Evolutionary conservation across 2,113 vertebrate species (phyloP).

Genomic region (Zeus faber): DNA sequence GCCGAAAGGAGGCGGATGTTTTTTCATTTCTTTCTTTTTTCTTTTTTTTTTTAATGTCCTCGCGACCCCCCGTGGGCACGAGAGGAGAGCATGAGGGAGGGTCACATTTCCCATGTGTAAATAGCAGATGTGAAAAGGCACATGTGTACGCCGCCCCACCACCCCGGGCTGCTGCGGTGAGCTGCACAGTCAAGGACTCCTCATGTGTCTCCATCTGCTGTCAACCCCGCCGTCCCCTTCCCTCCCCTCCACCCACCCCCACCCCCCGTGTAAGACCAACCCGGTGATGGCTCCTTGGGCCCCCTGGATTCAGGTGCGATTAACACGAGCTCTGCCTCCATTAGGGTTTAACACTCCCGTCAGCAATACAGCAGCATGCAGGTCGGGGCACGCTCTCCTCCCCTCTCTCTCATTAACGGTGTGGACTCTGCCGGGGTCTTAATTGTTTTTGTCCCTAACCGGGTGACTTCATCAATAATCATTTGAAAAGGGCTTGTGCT

Average conservation of each 20-base stretch:
- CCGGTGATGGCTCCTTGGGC: slow-evolving; percentile 47
- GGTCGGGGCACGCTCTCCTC: slow-evolving; percentile 44
- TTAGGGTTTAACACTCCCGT: slow-evolving; percentile 59
- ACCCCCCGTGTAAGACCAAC: slow-evolving; percentile 52
- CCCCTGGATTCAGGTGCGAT: slow-evolving; percentile 60
- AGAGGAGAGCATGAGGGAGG: slow-evolving; percentile 32
- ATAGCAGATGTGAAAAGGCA: slow-evolving; percentile 65
- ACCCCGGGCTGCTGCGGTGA: slow-evolving; percentile 38
- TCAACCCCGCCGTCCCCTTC: not conserved
- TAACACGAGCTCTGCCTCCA: slow-evolving; percentile 57
- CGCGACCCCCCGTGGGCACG: slow-evolving; percentile 10
- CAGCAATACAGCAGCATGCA: slow-evolving; percentile 52
- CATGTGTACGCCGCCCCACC: slow-evolving; percentile 28
- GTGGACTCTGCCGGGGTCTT: slow-evolving; percentile 62
- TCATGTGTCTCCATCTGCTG: slow-evolving; percentile 55
- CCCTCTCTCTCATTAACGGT: slow-evolving; percentile 58
- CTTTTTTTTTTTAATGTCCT: slow-evolving; percentile 36
- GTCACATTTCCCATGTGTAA: slow-evolving; percentile 59
- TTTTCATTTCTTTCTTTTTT: too few relatives aligned
- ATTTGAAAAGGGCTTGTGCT: too few relatives aligned
- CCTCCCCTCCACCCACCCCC: slow-evolving; percentile 42
- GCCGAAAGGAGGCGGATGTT: slow-evolving; percentile 31
- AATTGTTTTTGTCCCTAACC: slow-evolving; percentile 73
- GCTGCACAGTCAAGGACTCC: slow-evolving; percentile 50
- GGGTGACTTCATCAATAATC: slow-evolving; percentile 71